Percentiles rank a stretch among this genome's conserved stretches.
These are phyloP conservation scores for Euclidia mi DNA, from an alignment of 2,888 invertebrate species.

Conservation along the genomic window DNA sequence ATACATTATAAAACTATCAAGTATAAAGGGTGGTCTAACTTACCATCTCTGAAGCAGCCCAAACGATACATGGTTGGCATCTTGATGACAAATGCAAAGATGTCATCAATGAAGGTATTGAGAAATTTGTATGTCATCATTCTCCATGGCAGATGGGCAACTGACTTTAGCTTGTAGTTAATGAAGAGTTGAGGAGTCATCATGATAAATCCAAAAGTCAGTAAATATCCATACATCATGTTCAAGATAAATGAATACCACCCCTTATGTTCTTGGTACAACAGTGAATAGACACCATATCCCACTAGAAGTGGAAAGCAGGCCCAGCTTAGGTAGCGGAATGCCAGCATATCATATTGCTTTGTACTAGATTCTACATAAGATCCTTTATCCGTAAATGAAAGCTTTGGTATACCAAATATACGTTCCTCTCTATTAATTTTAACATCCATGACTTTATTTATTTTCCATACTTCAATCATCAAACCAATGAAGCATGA, in stretches of 20 bases:
- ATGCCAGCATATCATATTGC: slow-evolving; percentile 98
- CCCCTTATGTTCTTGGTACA: slow-evolving; percentile 99
- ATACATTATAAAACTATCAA: too few relatives aligned
- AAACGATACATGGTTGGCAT: slow-evolving; percentile 99
- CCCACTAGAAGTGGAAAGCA: slow-evolving; percentile 97
- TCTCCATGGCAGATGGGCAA: slow-evolving; percentile 99
- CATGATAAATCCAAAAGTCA: slow-evolving; percentile 99
- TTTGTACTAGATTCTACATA: slow-evolving; percentile 98
- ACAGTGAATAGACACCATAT: slow-evolving; percentile 98
- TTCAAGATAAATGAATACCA: slow-evolving; percentile 99
- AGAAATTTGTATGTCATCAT: slow-evolving; percentile 99
- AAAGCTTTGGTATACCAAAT: slow-evolving; percentile 95
- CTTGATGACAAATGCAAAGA: slow-evolving; percentile 99
- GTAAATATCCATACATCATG: slow-evolving; percentile 99
- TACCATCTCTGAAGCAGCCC: slow-evolving; percentile 99
- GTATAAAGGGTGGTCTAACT: slow-evolving; percentile 51
- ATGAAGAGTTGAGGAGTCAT: slow-evolving; percentile 99
- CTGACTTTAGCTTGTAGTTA: slow-evolving; percentile 99
- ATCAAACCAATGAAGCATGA: slow-evolving; percentile 98
- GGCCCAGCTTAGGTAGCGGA: slow-evolving; percentile 98
- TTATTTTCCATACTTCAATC: slow-evolving; percentile 99
- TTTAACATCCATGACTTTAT: slow-evolving; percentile 96
- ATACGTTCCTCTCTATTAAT: slow-evolving; percentile 93
- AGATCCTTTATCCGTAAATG: slow-evolving; percentile 98
- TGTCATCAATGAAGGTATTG: slow-evolving; percentile 99